Evolutionary conservation across 2,888 invertebrate species (phyloP), one percentile per base, ranked within the genome.

Genomic region (Adela reaumurella): DNA sequence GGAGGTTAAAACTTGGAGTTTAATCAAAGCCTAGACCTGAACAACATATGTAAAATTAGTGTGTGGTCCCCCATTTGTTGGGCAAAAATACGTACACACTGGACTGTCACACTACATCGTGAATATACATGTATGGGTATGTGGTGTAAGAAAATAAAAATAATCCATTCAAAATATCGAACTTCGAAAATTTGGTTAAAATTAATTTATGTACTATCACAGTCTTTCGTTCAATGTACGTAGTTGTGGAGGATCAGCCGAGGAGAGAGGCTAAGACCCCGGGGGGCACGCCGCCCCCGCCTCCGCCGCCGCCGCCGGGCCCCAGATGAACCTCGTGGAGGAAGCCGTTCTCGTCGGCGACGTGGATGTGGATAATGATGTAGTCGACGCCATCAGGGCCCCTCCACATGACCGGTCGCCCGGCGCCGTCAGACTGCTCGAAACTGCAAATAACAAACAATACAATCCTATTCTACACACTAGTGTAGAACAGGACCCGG

Each of bases 281-380:
- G 0, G 65, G 51, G 2, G 71, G 68, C 2, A 72, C 54, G 0
- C 52, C 60, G n/a, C n/a, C n/a, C n/a, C n/a, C n/a, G n/a, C n/a
- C n/a, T n/a, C n/a, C n/a, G n/a, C n/a, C n/a, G n/a, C n/a, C n/a
- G 8, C 70, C 68, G 0, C 64, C 65, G 0, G 66, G 63, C 0
- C 65, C 65, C 51, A 70, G 67, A 42, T 68, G 66, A 16, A 71
- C 66, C 17, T 61, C 64, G 2, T 82, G 81, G 53, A 77, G 76
- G 70, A 70, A 83, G 8, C 83, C 83, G 55, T 81, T 81, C 56
- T 83, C 82, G 54, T 83, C 83, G 19, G 83, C 83, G 6, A 72
- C 61, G 64, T n/a, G n/a, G n/a, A n/a, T n/a, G n/a, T 82, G 83
- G 45, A 60, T 74, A 18, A 82, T 64, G 17, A 66, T 70, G 61